phyloP scores from a whole-genome alignment of 1,140 invertebrate genomes.

The Tetramorium alpestre region DNA sequence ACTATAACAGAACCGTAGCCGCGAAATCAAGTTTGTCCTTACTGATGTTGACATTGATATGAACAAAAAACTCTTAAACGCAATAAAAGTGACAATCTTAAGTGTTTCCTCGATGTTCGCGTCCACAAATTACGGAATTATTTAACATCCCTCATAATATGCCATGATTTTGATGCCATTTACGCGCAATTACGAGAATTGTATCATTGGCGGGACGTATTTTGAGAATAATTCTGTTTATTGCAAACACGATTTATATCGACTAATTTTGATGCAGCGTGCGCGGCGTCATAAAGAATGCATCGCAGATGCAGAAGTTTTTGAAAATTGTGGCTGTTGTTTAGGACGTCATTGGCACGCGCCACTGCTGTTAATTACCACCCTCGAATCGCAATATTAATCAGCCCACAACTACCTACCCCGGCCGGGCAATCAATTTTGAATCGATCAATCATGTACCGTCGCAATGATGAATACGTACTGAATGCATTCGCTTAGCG shows the following conservation, averaged over 20 bases:
- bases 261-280: constrained; percentile 31
- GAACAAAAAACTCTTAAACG: neutral
- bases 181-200: neutral
- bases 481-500: constrained; percentile 21
- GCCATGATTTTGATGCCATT: neutral
- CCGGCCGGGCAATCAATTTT: constrained; percentile 50
- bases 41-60: neutral
- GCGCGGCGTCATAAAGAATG: neutral
- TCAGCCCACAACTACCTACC: constrained; percentile 43
- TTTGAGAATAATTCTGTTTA: constrained; percentile 24
- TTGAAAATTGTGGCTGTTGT: constrained; percentile 1
- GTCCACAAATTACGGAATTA: neutral
- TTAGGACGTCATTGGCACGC: constrained; percentile 42
- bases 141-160: neutral
- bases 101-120: neutral
- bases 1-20: neutral
- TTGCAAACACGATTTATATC: neutral
- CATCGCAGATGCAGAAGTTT: constrained; percentile 8
- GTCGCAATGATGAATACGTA: constrained; percentile 48
- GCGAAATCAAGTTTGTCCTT: neutral
- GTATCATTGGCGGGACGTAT: neutral
- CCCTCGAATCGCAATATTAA: constrained; percentile 61
- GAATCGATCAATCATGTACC: constrained; percentile 67
- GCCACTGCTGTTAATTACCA: constrained; percentile 62
- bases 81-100: neutral